These are phyloP conservation scores for Periplaneta americana DNA, from an alignment of 1,140 invertebrate genomes.

Conservation along the genomic window DNA sequence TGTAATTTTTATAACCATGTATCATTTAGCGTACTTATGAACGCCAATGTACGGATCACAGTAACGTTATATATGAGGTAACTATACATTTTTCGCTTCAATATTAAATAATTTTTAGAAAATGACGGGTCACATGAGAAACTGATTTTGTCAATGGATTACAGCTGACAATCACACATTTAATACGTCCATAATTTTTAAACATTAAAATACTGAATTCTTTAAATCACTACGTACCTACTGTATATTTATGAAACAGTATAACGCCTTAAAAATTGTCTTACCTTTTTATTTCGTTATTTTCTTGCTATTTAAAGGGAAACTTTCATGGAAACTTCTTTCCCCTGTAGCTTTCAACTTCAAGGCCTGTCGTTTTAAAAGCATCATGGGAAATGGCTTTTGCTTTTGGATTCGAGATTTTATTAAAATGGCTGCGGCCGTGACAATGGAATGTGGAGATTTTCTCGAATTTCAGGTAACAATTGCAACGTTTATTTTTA, in stretches of 20 bases:
- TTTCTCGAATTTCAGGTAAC: slow-evolving; percentile 16
- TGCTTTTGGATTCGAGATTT: background rate
- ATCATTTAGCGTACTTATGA: background rate
- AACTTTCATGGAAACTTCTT: slow-evolving; percentile 14
- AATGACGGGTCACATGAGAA: slow-evolving; percentile 2
- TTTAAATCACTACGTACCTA: background rate
- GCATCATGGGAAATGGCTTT: slow-evolving; percentile 8
- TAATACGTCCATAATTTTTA: background rate
- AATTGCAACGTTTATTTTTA: background rate
- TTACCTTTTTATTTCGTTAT: background rate
- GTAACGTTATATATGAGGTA: background rate
- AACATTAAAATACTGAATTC: background rate
- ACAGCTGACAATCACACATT: background rate
- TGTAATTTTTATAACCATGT: background rate
- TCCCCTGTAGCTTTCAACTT: slow-evolving; percentile 6
- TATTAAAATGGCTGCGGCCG: slow-evolving; percentile 16
- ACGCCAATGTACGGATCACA: background rate
- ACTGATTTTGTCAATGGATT: slow-evolving; percentile 3
- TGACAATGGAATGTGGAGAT: slow-evolving; percentile 3
- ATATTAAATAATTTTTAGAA: background rate
- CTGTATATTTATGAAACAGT: background rate
- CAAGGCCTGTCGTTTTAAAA: slow-evolving; percentile 1
- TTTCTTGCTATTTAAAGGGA: slow-evolving; percentile 6
- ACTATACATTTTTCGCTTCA: background rate
- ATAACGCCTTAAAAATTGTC: background rate